These are phyloP conservation scores for Ianthella basta DNA, from an alignment of 37 sponge, comb jelly and placozoan species.

Conservation along the genomic window DNA sequence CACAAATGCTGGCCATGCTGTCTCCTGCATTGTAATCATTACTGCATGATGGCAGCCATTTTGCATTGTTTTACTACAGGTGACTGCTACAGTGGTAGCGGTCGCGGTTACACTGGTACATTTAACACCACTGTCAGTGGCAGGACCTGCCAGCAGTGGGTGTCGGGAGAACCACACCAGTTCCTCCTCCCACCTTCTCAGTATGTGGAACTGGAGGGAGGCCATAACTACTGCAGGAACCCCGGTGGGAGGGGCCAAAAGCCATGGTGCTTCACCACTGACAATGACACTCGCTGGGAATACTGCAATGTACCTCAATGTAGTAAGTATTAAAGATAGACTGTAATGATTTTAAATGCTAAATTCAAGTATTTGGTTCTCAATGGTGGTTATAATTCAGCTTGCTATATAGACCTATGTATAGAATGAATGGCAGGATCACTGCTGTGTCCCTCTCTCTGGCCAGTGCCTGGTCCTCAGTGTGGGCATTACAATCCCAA, in stretches of 20 bases:
- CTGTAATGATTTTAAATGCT: too few relatives aligned
- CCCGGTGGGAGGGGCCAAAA: constrained; percentile 57
- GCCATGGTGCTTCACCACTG: constrained; percentile 81
- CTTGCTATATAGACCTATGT: too few relatives aligned
- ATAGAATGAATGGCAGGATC: neutral
- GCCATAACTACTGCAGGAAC: constrained; percentile 77
- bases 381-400: too few relatives aligned
- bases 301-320: constrained; percentile 55
- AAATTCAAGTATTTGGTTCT: too few relatives aligned
- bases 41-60: neutral
- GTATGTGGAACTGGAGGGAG: constrained; percentile 63
- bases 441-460: neutral
- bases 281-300: constrained; percentile 58
- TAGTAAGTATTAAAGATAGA: neutral
- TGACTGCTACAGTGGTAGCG: constrained; percentile 63
- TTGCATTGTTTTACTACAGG: neutral
- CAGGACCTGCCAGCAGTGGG: constrained; percentile 64
- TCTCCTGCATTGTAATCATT: neutral
- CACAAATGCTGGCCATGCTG: too few relatives aligned
- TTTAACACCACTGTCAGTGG: constrained; percentile 47
- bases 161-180: constrained; percentile 52
- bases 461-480: constrained; percentile 6
- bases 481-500: constrained; percentile 14
- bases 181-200: constrained; percentile 42
- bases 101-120: constrained; percentile 74